A percentile compares a stretch with the other conserved stretches of the same genome.
These are phyloP conservation scores for Cryptocephalus primarius DNA, from an alignment of 2,888 invertebrate species.

Conservation along the genomic window DNA sequence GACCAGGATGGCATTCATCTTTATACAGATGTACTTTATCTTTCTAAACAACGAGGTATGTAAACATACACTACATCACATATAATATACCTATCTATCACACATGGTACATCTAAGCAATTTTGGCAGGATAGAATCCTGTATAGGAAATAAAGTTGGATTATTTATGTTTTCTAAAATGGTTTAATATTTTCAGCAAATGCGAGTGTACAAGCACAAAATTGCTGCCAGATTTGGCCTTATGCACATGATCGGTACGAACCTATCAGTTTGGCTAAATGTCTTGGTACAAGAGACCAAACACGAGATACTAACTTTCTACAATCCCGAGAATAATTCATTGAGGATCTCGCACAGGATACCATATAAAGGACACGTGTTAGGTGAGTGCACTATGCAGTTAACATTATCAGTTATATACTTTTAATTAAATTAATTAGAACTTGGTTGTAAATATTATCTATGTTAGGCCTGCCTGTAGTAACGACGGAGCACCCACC, in stretches of 20 bases:
- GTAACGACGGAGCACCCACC: constrained; percentile 29
- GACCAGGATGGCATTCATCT: constrained; percentile 90
- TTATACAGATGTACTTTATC: constrained; percentile 97
- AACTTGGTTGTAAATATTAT: no score
- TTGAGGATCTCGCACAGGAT: constrained; percentile 67
- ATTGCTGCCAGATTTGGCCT: constrained; percentile 87
- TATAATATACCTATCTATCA: no score
- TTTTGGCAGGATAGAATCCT: background rate
- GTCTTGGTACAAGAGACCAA: constrained; percentile 91
- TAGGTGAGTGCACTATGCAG: constrained; percentile 13
- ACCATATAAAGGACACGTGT: constrained; percentile 41
- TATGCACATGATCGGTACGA: constrained; percentile 99
- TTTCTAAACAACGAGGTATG: constrained; percentile 91
- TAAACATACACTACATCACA: background rate
- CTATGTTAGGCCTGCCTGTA: constrained; percentile 24
- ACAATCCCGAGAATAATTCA: constrained; percentile 79
- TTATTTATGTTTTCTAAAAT: background rate
- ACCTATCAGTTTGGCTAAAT: constrained; percentile 95
- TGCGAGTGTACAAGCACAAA: constrained; percentile 54
- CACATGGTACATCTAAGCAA: background rate
- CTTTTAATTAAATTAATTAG: background rate
- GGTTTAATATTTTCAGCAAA: constrained; percentile 2
- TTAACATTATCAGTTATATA: background rate
- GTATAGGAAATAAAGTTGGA: background rate
- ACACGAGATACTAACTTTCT: constrained; percentile 86